Evolutionary conservation across 2,888 invertebrate species (phyloP).

Genomic region (Drosophila siamana): DNA sequence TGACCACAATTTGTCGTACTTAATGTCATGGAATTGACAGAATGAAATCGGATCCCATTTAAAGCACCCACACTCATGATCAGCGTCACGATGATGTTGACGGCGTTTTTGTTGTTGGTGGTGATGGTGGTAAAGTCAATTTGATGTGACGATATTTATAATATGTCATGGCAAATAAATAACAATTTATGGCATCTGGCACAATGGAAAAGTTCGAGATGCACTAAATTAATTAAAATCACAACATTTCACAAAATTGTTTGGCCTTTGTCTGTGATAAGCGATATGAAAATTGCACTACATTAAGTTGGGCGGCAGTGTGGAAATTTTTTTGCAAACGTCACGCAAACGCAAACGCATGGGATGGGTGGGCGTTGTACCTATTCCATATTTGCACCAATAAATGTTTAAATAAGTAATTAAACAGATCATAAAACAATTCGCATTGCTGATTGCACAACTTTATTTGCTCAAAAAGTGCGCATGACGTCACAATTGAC

Average conservation of each 20-base stretch:
- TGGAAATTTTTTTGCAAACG: conserved; percentile 43
- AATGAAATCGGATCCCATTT: conserved; percentile 38
- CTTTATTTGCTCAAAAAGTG: conserved; percentile 42
- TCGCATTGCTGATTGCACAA: conserved; percentile 47
- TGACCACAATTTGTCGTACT: conserved; percentile 18
- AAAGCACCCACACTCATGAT: conserved; percentile 37
- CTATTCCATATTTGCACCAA: conserved; percentile 46
- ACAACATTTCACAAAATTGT: conserved; percentile 33
- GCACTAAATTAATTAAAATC: conserved; percentile 60
- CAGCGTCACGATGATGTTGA: conserved; percentile 14
- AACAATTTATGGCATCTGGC: conserved; percentile 26
- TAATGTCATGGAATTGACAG: conserved; percentile 44
- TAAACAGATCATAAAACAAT: conserved; percentile 62
- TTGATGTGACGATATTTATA: conserved; percentile 26
- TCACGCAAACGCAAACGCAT: conserved; percentile 34
- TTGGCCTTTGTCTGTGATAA: conserved; percentile 47
- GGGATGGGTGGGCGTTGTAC: conserved; percentile 33
- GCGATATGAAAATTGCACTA: conserved; percentile 38
- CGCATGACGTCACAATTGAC: conserved; percentile 39
- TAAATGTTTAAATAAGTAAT: conserved; percentile 60
- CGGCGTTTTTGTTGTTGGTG: not conserved
- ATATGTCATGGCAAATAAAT: conserved; percentile 42
- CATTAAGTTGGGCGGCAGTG: conserved; percentile 18
- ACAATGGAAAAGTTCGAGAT: conserved; percentile 51
- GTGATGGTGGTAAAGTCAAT: conserved; percentile 21